Base-by-base conservation (phyloP, 2,888 invertebrate species). In the Cephus nigrinus region DNA sequence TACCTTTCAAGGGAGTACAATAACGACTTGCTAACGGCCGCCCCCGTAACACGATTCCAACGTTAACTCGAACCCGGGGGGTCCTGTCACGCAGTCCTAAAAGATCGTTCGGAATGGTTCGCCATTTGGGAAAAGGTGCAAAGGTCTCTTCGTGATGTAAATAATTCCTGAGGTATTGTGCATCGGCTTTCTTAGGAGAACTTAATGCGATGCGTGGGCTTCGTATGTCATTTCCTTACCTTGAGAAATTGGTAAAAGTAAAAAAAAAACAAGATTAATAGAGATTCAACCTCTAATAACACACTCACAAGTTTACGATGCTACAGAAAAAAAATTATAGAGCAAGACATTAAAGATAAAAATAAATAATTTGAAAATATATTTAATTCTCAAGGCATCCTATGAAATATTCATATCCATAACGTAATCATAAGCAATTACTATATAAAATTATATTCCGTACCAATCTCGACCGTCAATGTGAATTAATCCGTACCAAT, bases 1-100 rank as follows among this genome's bases (percentile, higher is more conserved):
- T 73, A 68, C 55, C 73, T 77, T 71, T 75, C 72, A 34, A 71
- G 31, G 68, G 31, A 36, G 23, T 35, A 15, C 55, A 30, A 68
- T 68, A 78, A 80, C 76, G 55, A 76, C 69, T 78, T 75, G 73
- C 78, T 76, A 78, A 80, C 76, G 75, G 69, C 73, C 73, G 33
- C 75, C 77, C 75, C 69, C 73, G 76, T 71, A 55, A 74, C 73
- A 73, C 74, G 77, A 76, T 75, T 76, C 78, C 73, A 35, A 33
- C 74, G 35, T 74, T 33, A 34, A 71, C 32, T 71, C 3, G 71
- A 71, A 71, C 31, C 71, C 71, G 33, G 71, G 71, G 71, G 71
- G 71, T 71, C 71, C 71, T 71, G 71, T 71, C 71, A 34, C 71
- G 30, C 31, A 34, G 71, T 15, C 23, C 71, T 23, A 71, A 31